Percentiles rank a stretch among this genome's conserved stretches.
These are phyloP conservation scores for Theodoxus fluviatilis DNA, from an alignment of 2,888 invertebrate genomes.

Conservation along the genomic window DNA sequence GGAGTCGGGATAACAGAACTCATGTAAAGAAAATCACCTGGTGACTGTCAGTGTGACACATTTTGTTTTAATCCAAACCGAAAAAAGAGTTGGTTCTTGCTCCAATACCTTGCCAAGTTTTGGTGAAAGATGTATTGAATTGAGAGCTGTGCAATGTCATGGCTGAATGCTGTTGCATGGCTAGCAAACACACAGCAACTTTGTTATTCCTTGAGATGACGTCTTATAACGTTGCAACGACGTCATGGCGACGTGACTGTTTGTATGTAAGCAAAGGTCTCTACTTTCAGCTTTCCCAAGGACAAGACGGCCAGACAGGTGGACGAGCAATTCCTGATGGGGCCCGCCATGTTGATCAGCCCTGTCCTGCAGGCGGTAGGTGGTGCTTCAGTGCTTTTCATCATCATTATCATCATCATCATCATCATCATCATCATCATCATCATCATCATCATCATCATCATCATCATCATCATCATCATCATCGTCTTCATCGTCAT, in stretches of 20 bases:
- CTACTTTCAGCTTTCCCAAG: slow-evolving; percentile 39
- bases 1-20: too few relatives aligned
- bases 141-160: too few relatives aligned
- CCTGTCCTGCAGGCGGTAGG: too few relatives aligned
- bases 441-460: slow-evolving; percentile 19
- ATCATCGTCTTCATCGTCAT: neutral
- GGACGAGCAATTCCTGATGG: slow-evolving; percentile 58
- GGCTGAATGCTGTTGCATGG: too few relatives aligned
- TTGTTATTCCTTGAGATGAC: neutral
- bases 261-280: neutral
- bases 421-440: slow-evolving; percentile 16
- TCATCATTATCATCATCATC: slow-evolving; percentile 16
- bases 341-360: slow-evolving; percentile 60
- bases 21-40: too few relatives aligned
- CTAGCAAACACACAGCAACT: neutral
- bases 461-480: neutral
- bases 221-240: neutral
- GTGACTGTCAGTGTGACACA: too few relatives aligned
- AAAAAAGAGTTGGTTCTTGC: too few relatives aligned
- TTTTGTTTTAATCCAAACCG: too few relatives aligned
- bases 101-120: too few relatives aligned
- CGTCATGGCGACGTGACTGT: neutral
- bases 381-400: too few relatives aligned
- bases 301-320: slow-evolving; percentile 39
- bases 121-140: too few relatives aligned